Conservation (phyloP, 2,113 vertebrate genomes). For the Budorcas taxicolor region DNA sequence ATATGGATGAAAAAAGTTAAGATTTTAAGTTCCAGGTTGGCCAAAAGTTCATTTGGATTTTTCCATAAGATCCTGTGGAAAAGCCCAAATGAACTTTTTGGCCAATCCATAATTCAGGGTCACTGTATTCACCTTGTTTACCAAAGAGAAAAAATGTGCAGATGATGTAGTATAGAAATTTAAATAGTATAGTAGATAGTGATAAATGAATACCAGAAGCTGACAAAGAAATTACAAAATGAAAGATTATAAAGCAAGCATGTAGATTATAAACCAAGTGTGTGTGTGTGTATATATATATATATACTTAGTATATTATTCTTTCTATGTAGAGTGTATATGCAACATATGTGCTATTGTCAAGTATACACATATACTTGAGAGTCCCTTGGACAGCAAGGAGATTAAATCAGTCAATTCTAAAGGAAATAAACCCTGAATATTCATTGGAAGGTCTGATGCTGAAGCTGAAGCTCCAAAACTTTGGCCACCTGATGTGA, state of each 20-base stretch:
- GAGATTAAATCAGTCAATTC: background rate
- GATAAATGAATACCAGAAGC: background rate
- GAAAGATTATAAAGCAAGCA: background rate
- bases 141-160: background rate
- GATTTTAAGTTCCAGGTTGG: background rate
- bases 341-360: background rate
- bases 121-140: background rate
- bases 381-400: background rate
- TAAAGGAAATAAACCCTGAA: background rate
- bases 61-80: background rate
- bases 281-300: rapidly evolving
- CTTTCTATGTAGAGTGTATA: background rate
- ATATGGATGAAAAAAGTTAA: background rate
- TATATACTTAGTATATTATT: background rate
- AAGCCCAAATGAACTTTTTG: background rate
- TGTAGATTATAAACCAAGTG: background rate
- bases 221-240: background rate
- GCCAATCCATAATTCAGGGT: background rate
- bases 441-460: background rate
- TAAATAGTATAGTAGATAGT: background rate
- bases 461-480: background rate
- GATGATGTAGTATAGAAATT: background rate
- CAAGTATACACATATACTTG: background rate
- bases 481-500: background rate
- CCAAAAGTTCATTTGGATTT: background rate